These are phyloP conservation scores for Agrotis puta DNA, from an alignment of 2,888 invertebrate genomes.

Conservation along the genomic window DNA sequence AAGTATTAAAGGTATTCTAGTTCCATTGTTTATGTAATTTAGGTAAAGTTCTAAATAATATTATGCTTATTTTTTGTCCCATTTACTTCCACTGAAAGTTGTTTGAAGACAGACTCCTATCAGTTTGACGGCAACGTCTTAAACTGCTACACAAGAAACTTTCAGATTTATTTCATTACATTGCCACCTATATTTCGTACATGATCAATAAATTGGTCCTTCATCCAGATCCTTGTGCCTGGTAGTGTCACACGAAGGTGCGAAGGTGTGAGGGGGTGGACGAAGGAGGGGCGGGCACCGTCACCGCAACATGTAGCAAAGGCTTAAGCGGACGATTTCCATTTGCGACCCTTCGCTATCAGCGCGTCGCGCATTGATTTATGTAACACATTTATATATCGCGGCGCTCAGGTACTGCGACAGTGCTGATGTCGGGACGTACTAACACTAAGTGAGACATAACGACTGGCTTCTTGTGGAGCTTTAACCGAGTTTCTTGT, in stretches of 20 bases:
- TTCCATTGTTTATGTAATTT: too few relatives aligned
- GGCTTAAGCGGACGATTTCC: constrained; percentile 56
- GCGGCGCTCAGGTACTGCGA: constrained; percentile 4
- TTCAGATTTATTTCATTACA: not conserved
- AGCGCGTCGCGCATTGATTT: constrained; percentile 45
- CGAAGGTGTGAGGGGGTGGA: not conserved
- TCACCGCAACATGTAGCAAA: constrained; percentile 57
- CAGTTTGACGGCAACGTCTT: too few relatives aligned
- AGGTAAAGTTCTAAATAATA: too few relatives aligned
- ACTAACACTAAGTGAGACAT: constrained; percentile 9
- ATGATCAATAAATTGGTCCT: constrained; percentile 9
- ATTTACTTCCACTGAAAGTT: too few relatives aligned
- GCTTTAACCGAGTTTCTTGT: constrained; percentile 6
- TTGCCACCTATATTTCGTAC: constrained; percentile 2
- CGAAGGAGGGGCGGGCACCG: not conserved
- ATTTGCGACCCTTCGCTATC: constrained; percentile 56
- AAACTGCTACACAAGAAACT: too few relatives aligned
- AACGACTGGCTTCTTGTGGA: not conserved
- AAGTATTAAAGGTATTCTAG: too few relatives aligned
- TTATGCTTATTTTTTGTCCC: too few relatives aligned
- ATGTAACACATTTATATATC: constrained; percentile 38
- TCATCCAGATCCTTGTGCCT: constrained; percentile 1
- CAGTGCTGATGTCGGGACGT: constrained; percentile 7
- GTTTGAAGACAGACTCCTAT: too few relatives aligned
- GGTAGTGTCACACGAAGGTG: constrained; percentile 13